These are phyloP conservation scores for Nestor notabilis DNA, from an alignment of 2,113 vertebrate species.

Conservation along the genomic window DNA sequence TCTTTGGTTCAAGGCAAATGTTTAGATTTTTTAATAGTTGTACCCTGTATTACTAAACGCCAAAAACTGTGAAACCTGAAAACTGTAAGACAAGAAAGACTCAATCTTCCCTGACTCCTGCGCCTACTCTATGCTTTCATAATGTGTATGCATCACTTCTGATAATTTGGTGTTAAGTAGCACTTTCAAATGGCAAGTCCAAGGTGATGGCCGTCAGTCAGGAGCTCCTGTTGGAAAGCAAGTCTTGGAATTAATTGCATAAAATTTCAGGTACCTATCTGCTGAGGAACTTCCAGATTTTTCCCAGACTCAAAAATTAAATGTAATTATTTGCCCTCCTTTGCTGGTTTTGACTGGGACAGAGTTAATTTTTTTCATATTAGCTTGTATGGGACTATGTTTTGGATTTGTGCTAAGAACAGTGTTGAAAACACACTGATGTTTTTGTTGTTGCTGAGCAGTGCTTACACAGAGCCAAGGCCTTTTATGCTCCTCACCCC, in stretches of 20 bases:
- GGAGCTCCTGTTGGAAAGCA: neutral
- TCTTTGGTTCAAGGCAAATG: neutral
- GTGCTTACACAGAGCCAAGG: neutral
- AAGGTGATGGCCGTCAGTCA: neutral
- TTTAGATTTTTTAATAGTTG: neutral
- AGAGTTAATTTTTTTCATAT: neutral
- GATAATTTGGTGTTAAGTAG: accelerated
- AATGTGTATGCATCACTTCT: accelerated
- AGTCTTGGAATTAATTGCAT: neutral
- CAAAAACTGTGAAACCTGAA: neutral
- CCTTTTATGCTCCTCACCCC: neutral
- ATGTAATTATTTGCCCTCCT: neutral
- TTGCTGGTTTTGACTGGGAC: neutral
- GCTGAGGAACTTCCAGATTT: neutral
- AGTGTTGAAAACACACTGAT: neutral
- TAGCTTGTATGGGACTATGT: too few species aligned
- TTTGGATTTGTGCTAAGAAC: neutral
- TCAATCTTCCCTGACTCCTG: neutral
- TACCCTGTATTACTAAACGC: neutral
- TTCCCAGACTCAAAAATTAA: neutral
- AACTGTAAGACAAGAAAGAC: neutral
- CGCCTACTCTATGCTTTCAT: neutral
- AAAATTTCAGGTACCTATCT: neutral
- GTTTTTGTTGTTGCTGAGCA: neutral
- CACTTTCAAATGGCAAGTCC: neutral